Evolutionary conservation across 2,113 vertebrate species (phyloP), one percentile per base, ranked within the genome.

Genomic region (Oplegnathus fasciatus): DNA sequence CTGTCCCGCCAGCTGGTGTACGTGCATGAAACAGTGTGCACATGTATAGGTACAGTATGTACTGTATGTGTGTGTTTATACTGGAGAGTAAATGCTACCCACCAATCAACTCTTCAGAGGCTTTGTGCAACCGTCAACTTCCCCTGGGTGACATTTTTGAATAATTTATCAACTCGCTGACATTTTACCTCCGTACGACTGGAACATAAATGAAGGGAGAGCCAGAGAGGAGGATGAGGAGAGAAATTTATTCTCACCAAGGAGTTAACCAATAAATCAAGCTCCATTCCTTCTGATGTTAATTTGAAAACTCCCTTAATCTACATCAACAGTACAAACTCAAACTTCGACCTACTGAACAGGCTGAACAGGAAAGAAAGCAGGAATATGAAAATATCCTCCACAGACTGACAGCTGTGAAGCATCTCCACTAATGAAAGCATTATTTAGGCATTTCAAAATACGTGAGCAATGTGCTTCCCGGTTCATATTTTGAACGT

Each of bases 91-190:
- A 70, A 77, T n/a, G 57, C 22, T 1, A 60, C 28, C 55, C 37
- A 7, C 64, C 40, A 46, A 78, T 75, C 80, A 72, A 46, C 66
- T 48, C 48, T 28, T 28, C 9, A 10, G 73, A 60, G 55, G 60
- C 62, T 57, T 75, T 37, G 40, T 72, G 82, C 73, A 79, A 80
- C 75, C 5, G 44, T 77, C 89, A 83, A 26, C 69, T 73, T 69
- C 50, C 84, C 90, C 66, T 1, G 37, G 78, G 78, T 93, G 95
- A 92, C 94, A 94, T 94, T 95, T 96, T 80, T 96, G 88, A 89
- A 95, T 96, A 94, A 97, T 96, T 96, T 86, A 96, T 96, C 92
- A 92, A 83, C 92, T 76, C 55, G 28, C 68, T 95, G 95, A 94
- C 95, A 96, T 97, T 90, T 96, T 88, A 89, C 82, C 91, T 91